A percentile compares a stretch with the other conserved stretches of the same genome.
phyloP scores from a whole-genome alignment of 92 coral and sea anemone genomes.

The Actinernus sp. region DNA sequence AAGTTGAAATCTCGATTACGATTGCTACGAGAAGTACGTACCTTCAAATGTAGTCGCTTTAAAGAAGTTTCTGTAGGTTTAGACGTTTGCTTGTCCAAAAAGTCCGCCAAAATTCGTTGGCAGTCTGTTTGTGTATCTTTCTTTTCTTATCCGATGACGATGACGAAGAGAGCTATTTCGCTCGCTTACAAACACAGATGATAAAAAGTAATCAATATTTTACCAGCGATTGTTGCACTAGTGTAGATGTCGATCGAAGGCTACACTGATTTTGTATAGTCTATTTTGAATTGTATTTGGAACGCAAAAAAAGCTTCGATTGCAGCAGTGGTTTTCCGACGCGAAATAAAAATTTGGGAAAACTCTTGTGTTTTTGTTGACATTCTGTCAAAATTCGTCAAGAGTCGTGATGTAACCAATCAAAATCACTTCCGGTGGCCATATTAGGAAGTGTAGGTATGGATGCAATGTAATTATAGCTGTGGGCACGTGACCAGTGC shows the following conservation, averaged over 20 bases:
- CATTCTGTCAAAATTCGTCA: slow-evolving; percentile 94
- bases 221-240: neutral
- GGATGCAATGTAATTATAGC: slow-evolving; percentile 7
- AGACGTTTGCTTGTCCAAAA: slow-evolving; percentile 1
- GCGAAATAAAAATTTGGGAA: slow-evolving; percentile 78
- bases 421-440: slow-evolving; percentile 66
- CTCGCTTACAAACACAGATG: slow-evolving; percentile 15
- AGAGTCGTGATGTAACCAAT: slow-evolving; percentile 73
- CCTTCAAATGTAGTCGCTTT: slow-evolving; percentile 3
- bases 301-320: slow-evolving; percentile 34
- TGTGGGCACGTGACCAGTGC: slow-evolving; percentile 45
- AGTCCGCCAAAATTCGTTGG: slow-evolving; percentile 83
- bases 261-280: no score
- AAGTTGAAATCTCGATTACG: no score
- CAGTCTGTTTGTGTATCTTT: slow-evolving; percentile 8
- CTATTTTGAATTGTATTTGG: no score
- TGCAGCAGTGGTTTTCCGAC: slow-evolving; percentile 19
- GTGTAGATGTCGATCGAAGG: no score
- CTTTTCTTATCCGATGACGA: slow-evolving; percentile 31
- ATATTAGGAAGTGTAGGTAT: slow-evolving; percentile 62
- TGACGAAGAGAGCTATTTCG: slow-evolving; percentile 27
- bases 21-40: neutral
- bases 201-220: slow-evolving; percentile 19
- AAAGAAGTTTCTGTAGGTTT: neutral
- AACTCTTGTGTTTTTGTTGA: slow-evolving; percentile 94